A percentile compares a stretch with the other conserved stretches of the same genome.
These are phyloP conservation scores for Acanthisitta chloris DNA, from an alignment of 2,113 vertebrate genomes.

Conservation along the genomic window DNA sequence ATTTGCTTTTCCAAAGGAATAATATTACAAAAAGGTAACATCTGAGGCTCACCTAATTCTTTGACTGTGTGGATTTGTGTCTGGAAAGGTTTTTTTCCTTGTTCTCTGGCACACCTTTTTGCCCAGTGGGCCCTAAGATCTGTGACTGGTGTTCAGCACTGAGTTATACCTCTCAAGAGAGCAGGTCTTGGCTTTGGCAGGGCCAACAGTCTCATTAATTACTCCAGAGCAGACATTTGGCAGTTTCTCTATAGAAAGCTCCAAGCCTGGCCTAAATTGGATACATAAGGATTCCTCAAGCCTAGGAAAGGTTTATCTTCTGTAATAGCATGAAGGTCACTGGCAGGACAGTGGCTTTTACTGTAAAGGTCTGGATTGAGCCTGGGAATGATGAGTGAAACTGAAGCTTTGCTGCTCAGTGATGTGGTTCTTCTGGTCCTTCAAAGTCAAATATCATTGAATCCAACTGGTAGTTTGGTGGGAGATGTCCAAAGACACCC, in stretches of 20 bases:
- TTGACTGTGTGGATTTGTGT: not conserved
- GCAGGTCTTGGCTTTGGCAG: not conserved
- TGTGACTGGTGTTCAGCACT: not conserved
- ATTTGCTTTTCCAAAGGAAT: not conserved
- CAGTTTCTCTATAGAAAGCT: not conserved
- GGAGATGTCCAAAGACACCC: not conserved
- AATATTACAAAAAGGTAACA: not conserved
- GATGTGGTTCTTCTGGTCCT: not conserved
- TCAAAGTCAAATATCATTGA: not conserved
- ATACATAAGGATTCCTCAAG: not conserved
- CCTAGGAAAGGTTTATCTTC: conserved; percentile 37
- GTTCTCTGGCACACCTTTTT: not conserved
- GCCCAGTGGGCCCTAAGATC: not conserved
- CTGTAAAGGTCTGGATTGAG: conserved; percentile 12
- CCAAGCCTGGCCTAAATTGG: conserved; percentile 42
- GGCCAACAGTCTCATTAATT: not conserved
- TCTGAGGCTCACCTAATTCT: not conserved
- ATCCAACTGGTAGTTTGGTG: not conserved
- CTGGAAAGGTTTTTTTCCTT: not conserved
- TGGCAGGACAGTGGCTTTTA: conserved; percentile 12
- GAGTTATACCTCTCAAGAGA: conserved; percentile 20
- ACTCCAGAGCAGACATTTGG: not conserved
- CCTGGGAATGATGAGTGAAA: not conserved
- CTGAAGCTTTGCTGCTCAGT: not conserved
- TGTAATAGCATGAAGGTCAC: conserved; percentile 6